Evolutionary conservation across 2,113 vertebrate genomes (phyloP).

Genomic region (Dasyurus viverrinus): DNA sequence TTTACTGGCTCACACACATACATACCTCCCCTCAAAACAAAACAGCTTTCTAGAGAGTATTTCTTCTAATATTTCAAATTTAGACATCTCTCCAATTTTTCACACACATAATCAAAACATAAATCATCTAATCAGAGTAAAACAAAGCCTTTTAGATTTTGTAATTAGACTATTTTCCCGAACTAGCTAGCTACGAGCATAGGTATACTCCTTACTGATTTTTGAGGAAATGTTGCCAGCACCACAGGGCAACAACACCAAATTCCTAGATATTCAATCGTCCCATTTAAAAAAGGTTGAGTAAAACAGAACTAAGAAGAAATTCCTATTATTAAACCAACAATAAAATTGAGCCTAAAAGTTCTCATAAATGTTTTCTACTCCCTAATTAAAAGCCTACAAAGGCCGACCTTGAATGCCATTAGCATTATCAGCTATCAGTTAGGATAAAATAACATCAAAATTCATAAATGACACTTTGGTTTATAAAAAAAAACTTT

Average conservation of each 20-base stretch:
- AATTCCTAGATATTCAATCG: neutral
- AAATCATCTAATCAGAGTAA: neutral
- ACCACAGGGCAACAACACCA: neutral
- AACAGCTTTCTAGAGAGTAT: conserved; percentile 9
- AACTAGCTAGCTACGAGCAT: neutral
- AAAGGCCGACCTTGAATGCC: neutral
- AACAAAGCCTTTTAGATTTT: neutral
- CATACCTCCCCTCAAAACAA: neutral
- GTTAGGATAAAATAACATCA: neutral
- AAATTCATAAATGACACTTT: neutral
- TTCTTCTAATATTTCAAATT: neutral
- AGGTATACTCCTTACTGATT: neutral
- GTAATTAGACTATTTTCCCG: neutral
- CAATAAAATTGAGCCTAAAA: neutral
- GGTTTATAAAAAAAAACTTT: neutral
- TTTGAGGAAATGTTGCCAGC: neutral
- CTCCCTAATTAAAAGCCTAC: neutral
- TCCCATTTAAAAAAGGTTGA: neutral
- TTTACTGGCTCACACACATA: neutral
- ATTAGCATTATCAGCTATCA: neutral
- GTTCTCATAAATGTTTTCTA: neutral
- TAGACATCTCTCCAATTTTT: neutral
- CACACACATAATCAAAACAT: neutral
- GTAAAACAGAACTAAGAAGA: neutral
- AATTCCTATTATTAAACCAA: neutral